Percentiles rank a stretch among this genome's conserved stretches.
These are phyloP conservation scores for Dolichallabes microphthalmus DNA, from an alignment of 2,113 vertebrate species.

Conservation along the genomic window DNA sequence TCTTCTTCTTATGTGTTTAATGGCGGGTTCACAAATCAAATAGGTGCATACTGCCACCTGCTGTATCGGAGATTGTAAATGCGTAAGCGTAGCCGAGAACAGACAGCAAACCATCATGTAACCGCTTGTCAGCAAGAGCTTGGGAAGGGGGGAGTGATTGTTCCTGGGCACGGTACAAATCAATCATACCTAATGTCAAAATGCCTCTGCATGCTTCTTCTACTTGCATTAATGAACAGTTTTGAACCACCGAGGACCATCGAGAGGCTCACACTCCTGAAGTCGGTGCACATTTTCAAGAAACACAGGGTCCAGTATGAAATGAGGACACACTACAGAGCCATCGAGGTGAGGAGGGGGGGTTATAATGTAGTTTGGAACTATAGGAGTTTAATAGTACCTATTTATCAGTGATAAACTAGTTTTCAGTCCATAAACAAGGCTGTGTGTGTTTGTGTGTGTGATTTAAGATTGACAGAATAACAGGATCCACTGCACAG, in stretches of 20 bases:
- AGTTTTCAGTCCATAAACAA: neutral
- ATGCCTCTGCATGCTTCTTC: neutral
- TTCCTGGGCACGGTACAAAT: no score
- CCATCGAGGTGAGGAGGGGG: constrained; percentile 78
- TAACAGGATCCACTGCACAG: constrained; percentile 86
- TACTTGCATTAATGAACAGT: constrained; percentile 62
- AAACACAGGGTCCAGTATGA: constrained; percentile 98
- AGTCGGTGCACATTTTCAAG: constrained; percentile 96
- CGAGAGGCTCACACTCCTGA: constrained; percentile 86
- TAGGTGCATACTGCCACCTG: no score
- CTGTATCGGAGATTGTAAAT: no score
- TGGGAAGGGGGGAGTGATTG: no score
- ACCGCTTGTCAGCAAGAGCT: no score
- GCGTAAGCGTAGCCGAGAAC: no score
- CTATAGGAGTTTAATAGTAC: neutral
- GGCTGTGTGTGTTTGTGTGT: neutral
- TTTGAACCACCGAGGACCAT: constrained; percentile 78
- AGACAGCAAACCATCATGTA: no score
- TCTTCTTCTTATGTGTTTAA: no score
- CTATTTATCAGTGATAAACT: neutral
- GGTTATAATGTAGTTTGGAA: neutral
- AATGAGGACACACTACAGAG: constrained; percentile 89
- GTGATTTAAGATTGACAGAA: constrained; percentile 73
- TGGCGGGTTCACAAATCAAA: no score
- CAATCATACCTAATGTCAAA: no score